Percentiles rank a stretch among this genome's conserved stretches.
Evolutionary conservation across 2,888 invertebrate species (phyloP).

Genomic region (Tethea ocularis): DNA sequence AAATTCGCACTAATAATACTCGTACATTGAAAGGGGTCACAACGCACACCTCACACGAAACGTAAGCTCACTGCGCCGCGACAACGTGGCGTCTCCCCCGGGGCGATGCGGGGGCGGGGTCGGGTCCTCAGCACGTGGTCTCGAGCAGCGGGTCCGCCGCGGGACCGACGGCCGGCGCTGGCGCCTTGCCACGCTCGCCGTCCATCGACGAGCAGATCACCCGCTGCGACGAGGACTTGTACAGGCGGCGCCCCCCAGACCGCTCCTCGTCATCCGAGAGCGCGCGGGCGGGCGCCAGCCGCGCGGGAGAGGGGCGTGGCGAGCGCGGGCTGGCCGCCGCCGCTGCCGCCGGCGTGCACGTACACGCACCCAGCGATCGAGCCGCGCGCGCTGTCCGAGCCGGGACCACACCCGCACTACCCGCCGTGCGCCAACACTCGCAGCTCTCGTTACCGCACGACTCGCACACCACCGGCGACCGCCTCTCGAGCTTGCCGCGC

Average conservation of each 20-base stretch:
- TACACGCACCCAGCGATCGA: constrained; percentile 41
- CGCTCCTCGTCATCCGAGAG: constrained; percentile 59
- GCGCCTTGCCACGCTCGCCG: constrained; percentile 26
- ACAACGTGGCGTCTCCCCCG: constrained; percentile 11
- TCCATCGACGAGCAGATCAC: constrained; percentile 42
- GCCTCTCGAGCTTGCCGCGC: constrained; percentile 57
- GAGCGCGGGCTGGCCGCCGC: no score
- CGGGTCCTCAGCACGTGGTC: constrained; percentile 65
- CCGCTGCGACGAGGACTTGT: constrained; percentile 54
- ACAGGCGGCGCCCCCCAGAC: constrained; percentile 48
- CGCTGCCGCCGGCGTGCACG: constrained; percentile 38
- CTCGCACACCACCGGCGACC: constrained; percentile 53
- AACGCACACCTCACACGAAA: constrained; percentile 45
- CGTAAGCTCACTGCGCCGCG: constrained; percentile 24
- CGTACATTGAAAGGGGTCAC: constrained; percentile 53
- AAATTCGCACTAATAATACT: constrained; percentile 82
- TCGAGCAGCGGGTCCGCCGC: constrained; percentile 68
- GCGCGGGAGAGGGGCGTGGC: constrained; percentile 14
- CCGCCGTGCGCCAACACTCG: constrained; percentile 51
- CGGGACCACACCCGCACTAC: constrained; percentile 30
- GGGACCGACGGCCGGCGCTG: constrained; percentile 24
- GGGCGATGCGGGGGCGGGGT: constrained; percentile 14
- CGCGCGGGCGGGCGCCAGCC: constrained; percentile 39
- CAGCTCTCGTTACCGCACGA: constrained; percentile 56
- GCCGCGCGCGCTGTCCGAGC: constrained; percentile 29